phyloP scores from a whole-genome alignment of 2,888 invertebrate genomes.

The Pachliopta kotzebuea region DNA sequence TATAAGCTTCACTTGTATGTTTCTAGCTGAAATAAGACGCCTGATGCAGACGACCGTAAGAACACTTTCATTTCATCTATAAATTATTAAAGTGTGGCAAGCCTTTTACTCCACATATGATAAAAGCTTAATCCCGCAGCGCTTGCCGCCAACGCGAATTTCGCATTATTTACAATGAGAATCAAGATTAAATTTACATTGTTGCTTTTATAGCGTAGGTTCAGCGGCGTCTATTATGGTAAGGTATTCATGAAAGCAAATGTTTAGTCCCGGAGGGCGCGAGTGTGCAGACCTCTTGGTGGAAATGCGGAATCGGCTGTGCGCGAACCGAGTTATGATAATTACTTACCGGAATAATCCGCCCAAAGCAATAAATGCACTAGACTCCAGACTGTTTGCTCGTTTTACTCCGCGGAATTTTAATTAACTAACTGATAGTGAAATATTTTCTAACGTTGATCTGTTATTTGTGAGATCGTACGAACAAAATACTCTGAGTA shows the following conservation, averaged over 20 bases:
- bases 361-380: slow-evolving; percentile 44
- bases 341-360: slow-evolving; percentile 64
- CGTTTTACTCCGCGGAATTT: slow-evolving; percentile 28
- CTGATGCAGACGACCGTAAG: slow-evolving; percentile 22
- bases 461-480: no score
- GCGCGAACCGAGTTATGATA: slow-evolving; percentile 67
- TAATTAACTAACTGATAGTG: slow-evolving; percentile 33
- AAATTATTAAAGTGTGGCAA: slow-evolving; percentile 26
- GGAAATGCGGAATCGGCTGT: slow-evolving; percentile 53
- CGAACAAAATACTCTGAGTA: not conserved
- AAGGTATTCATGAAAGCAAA: slow-evolving; percentile 75
- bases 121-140: slow-evolving; percentile 33
- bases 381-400: slow-evolving; percentile 32
- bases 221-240: slow-evolving; percentile 63
- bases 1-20: not conserved
- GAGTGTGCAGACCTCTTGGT: slow-evolving; percentile 44
- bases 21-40: not conserved
- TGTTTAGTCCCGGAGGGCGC: slow-evolving; percentile 63
- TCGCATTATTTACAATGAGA: slow-evolving; percentile 57
- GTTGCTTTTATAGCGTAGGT: slow-evolving; percentile 60
- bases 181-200: slow-evolving; percentile 74
- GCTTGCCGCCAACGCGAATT: slow-evolving; percentile 38
- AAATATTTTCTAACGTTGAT: slow-evolving; percentile 3
- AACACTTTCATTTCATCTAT: slow-evolving; percentile 29
- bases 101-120: slow-evolving; percentile 32